Conservation (phyloP, 2,888 invertebrate species). For the Lutraria lutraria region DNA sequence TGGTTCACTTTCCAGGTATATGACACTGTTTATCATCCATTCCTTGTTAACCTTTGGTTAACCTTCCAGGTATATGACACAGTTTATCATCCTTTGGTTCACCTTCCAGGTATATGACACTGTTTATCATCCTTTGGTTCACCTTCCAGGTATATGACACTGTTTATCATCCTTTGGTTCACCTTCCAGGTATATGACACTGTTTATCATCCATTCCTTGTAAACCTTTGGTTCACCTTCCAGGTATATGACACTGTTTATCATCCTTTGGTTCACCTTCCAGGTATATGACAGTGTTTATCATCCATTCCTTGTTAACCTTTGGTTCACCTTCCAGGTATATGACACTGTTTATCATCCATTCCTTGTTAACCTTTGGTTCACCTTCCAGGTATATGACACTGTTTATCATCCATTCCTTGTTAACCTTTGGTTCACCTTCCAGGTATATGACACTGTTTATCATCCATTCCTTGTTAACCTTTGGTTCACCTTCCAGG, state of each 20-base stretch:
- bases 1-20: constrained; percentile 93
- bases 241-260: constrained; percentile 87
- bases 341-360: constrained; percentile 89
- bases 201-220: constrained; percentile 88
- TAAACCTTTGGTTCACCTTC: constrained; percentile 96
- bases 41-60: constrained; percentile 95
- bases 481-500: constrained; percentile 95
- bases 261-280: not conserved
- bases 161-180: constrained; percentile 91
- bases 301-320: constrained; percentile 94
- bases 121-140: constrained; percentile 92
- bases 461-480: constrained; percentile 92
- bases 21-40: constrained; percentile 89
- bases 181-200: too few species aligned
- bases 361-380: constrained; percentile 95
- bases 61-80: constrained; percentile 92
- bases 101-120: constrained; percentile 90
- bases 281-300: constrained; percentile 80
- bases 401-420: constrained; percentile 91
- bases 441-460: constrained; percentile 90
- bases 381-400: constrained; percentile 90
- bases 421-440: constrained; percentile 95
- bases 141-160: constrained; percentile 92
- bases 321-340: constrained; percentile 94
- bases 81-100: constrained; percentile 95